Conservation (phyloP, 2,797 vertebrate genomes). For the Rhyacichthys aspro region DNA sequence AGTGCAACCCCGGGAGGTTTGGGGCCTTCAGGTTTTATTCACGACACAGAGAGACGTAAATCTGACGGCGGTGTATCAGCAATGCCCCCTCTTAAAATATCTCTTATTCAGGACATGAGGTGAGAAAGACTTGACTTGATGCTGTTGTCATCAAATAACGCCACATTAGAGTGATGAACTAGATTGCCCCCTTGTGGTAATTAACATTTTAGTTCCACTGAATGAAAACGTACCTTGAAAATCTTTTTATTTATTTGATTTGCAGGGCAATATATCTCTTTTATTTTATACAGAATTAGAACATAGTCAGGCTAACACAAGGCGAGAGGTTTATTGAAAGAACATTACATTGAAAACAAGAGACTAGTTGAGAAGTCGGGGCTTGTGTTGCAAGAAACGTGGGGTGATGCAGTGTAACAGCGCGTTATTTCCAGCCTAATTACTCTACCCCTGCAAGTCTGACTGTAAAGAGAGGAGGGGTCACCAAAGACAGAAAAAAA, state of each 20-base stretch:
- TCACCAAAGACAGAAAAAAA: slow-evolving; percentile 36
- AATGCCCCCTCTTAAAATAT: slow-evolving; percentile 93
- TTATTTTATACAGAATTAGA: too few species aligned
- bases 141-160: neutral
- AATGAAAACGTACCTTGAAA: too few species aligned
- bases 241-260: too few species aligned
- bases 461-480: slow-evolving; percentile 44
- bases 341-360: too few species aligned
- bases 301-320: too few species aligned
- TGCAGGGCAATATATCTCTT: too few species aligned
- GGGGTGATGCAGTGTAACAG: slow-evolving; percentile 45
- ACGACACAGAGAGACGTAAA: slow-evolving; percentile 93
- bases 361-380: slow-evolving; percentile 13
- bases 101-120: slow-evolving; percentile 98
- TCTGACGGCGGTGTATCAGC: slow-evolving; percentile 89
- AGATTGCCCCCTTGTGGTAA: slow-evolving; percentile 58
- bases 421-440: slow-evolving; percentile 83
- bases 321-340: too few species aligned
- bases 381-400: slow-evolving; percentile 36
- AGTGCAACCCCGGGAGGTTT: slow-evolving; percentile 87
- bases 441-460: slow-evolving; percentile 65
- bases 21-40: slow-evolving; percentile 89
- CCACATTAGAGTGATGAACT: neutral
- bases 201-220: too few species aligned
- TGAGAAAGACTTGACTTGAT: slow-evolving; percentile 50